Evolutionary conservation across 2,797 vertebrate species (phyloP).

Genomic region (Clarias pachynema): DNA sequence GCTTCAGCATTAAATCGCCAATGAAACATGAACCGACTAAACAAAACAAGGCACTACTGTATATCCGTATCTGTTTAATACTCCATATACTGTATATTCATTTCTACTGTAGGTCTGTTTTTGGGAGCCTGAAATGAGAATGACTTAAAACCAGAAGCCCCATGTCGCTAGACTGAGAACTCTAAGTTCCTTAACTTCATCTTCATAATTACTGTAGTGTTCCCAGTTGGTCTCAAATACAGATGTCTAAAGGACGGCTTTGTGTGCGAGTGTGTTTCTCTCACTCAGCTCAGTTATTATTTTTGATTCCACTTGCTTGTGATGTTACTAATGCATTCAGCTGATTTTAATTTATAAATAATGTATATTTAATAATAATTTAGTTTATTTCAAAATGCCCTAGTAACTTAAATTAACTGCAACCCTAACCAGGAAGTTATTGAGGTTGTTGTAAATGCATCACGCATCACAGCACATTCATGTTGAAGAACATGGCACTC

Average conservation of each 20-base stretch:
- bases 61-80: background rate
- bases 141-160: background rate
- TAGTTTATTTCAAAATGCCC: too few species aligned
- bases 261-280: background rate
- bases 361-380: too few species aligned
- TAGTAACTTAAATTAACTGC: background rate
- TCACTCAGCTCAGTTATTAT: background rate
- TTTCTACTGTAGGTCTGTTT: background rate
- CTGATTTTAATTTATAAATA: background rate
- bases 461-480: background rate
- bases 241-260: background rate
- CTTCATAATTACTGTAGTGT: background rate
- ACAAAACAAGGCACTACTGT: background rate
- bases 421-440: background rate
- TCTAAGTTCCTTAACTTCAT: background rate
- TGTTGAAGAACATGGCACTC: background rate
- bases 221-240: background rate
- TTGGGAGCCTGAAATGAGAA: background rate
- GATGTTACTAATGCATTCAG: background rate
- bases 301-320: background rate
- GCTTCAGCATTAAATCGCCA: slow-evolving; percentile 13
- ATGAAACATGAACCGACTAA: background rate
- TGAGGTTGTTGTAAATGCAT: background rate
- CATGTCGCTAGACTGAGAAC: background rate
- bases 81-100: background rate